Evolutionary conservation across 2,113 vertebrate genomes (phyloP), one percentile per base, ranked within the genome.

Genomic region (Artemisiospiza belli): DNA sequence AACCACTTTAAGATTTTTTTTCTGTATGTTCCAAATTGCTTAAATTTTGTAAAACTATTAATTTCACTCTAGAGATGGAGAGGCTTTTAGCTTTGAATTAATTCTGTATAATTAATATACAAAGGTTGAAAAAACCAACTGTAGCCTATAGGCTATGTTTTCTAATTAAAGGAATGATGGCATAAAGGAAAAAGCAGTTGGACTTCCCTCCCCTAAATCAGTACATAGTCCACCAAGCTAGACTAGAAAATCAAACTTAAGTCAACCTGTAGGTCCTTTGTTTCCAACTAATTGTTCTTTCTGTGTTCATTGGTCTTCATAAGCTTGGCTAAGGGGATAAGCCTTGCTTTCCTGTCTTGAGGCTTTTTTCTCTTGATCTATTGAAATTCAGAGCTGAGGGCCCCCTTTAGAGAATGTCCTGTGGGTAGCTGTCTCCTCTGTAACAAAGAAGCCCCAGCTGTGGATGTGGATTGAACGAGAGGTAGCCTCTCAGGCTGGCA

Each of bases 311-410:
- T 91, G 85, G 82, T 94, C 79, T 91, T 61, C 75, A 11, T 92
- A 92, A 95, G 72, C 68, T 49, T 79, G 75, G 27, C 58, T 81
- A 41, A 86, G 79, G 70, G 51, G 75, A 80, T 96, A 94, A 95
- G 79, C 94, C 59, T 94, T 95, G 91, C 70, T 92, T 95, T 94
- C 87, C 90, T 94, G 82, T 91, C 72, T 91, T 80, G 51, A 90
- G 52, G 75, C 78, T 88, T 88, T 91, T 95, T 58, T 63, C 62
- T 91, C 93, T 86, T 95, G 35, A 74, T 87, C 94, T 93, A 93
- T 97, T 96, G 96, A 96, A 96, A 96, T 95, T 94, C 85, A 74
- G 90, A 77, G 44, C 4, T 21, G 52, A 93, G 92, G 91, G 68
- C 59, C 92, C 64, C 77, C 55, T 93, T 93, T 49, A 68, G 64